Evolutionary conservation across 2,113 vertebrate species (phyloP), one percentile per base, ranked within the genome.

Genomic region (Anser cygnoides): DNA sequence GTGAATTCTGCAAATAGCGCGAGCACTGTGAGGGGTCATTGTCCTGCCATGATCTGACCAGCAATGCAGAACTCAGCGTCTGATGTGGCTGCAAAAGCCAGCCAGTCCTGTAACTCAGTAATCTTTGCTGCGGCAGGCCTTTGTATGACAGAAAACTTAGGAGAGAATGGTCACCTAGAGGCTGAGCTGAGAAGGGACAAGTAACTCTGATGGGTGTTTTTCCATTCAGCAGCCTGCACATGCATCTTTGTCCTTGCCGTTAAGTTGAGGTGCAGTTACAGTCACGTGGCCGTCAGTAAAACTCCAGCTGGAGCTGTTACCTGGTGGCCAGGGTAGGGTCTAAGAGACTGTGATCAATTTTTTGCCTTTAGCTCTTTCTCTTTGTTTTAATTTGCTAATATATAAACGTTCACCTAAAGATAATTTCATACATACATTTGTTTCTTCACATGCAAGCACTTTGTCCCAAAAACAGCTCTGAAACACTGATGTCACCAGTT

Each of bases 301-400:
- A 58, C 52, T 84, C 66, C 68, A 80, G 37, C 20, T 76, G 37
- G 55, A 90, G 41, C 54, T 86, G 31, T 63, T 26, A 74, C 6
- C 7, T 83, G 63, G 7, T 62, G 58, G 18, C 52, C 1, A 1
- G 0, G 0, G 26, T 11, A n/a, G 23, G 20, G 31, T 85, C 39
- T 70, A 55, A 94, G 62, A 85, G 35, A 65, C 74, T 18, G 31
- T 10, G 61, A 61, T 41, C 10, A 10, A 1, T 74, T 83, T 89
- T 89, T 54, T 72, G 26, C 22, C 75, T 92, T 67, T 61, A 66
- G 31, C 13, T 70, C 28, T 73, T 84, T 41, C 12, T 70, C 22
- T 82, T 68, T 70, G 5, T 37, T 94, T 82, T 86, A n/a, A 54
- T 78, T 96, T 87, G 8, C 33, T 70, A 35, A 39, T 13, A 63